Conservation (phyloP, 1,140 invertebrate species). For the Pseudomyrmex dendroicus region DNA sequence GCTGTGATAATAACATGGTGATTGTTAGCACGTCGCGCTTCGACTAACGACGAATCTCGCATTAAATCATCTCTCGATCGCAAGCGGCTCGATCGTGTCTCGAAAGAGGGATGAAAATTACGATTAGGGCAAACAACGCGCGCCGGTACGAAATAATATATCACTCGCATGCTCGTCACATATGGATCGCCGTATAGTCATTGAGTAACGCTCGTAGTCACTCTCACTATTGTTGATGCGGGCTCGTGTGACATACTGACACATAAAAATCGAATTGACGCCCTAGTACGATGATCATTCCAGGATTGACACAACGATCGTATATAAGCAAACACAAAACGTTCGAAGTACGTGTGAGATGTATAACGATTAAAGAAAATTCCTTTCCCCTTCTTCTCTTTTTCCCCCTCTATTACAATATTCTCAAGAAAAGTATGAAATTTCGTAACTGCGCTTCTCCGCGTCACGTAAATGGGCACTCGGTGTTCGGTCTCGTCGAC, state of each 20-base stretch:
- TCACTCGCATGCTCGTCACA: slow-evolving; percentile 57
- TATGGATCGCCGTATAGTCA: slow-evolving; percentile 53
- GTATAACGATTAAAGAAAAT: neutral
- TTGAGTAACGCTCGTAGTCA: slow-evolving; percentile 69
- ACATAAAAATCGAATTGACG: slow-evolving; percentile 45
- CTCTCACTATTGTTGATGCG: slow-evolving; percentile 69
- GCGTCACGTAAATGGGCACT: too few species aligned
- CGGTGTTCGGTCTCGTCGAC: too few species aligned
- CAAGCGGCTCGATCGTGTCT: neutral
- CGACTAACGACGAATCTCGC: neutral
- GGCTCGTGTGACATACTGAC: slow-evolving; percentile 69
- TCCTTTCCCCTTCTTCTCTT: neutral
- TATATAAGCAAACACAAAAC: neutral
- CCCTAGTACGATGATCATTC: neutral
- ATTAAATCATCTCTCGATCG: neutral
- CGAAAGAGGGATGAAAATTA: neutral
- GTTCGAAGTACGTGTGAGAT: too few species aligned
- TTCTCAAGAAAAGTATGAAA: neutral
- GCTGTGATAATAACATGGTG: neutral
- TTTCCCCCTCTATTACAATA: neutral
- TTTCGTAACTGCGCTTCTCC: neutral
- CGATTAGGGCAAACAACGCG: neutral
- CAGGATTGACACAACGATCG: neutral
- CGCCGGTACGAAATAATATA: slow-evolving; percentile 5
- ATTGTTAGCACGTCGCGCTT: slow-evolving; percentile 20